Percentiles rank a stretch among this genome's conserved stretches.
These are phyloP conservation scores for Struthidea cinerea DNA, from an alignment of 2,113 vertebrate species.

Conservation along the genomic window DNA sequence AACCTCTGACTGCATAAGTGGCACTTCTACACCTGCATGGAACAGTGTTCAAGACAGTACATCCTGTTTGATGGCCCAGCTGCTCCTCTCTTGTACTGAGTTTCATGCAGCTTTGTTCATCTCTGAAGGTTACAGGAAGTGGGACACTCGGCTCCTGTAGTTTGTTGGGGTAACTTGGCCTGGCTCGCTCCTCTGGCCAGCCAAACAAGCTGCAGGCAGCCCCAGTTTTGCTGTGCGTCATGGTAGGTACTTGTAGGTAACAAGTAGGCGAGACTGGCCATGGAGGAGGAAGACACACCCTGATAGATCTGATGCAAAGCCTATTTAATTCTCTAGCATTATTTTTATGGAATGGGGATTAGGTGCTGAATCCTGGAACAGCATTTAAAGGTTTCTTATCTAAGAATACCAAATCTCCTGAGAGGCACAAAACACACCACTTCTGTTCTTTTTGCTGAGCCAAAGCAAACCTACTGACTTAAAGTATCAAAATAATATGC, in stretches of 20 bases:
- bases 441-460: not conserved
- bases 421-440: not conserved
- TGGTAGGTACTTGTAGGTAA: not conserved
- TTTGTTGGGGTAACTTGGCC: not conserved
- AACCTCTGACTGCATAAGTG: not conserved
- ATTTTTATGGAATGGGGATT: constrained; percentile 26
- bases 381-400: constrained; percentile 11
- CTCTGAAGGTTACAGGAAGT: not conserved
- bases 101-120: not conserved
- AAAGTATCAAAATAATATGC: not conserved
- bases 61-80: not conserved
- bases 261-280: not conserved
- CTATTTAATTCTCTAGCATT: not conserved
- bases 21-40: not conserved
- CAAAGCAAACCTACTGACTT: not conserved
- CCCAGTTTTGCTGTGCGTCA: not conserved
- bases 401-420: not conserved
- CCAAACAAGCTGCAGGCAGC: not conserved
- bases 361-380: not conserved
- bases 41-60: not conserved
- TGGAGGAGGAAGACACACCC: not conserved
- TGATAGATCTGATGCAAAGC: not conserved
- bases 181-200: not conserved
- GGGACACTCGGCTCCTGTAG: not conserved
- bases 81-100: not conserved